A percentile compares a stretch with the other conserved stretches of the same genome.
Conservation (phyloP, 2,888 invertebrate genomes). For the Drosophila dives region DNA sequence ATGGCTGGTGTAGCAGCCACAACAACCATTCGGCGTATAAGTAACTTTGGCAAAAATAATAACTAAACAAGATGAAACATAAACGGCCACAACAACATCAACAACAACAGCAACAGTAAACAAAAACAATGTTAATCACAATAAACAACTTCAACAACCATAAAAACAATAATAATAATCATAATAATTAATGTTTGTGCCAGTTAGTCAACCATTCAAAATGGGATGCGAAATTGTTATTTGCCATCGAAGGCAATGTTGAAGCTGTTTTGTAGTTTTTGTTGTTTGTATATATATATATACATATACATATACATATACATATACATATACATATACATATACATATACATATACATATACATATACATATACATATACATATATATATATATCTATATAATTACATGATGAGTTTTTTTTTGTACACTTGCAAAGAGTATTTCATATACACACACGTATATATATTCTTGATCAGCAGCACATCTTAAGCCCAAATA, state of each 20-base stretch:
- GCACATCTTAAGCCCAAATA: too few species aligned
- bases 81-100: neutral
- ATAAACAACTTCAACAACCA: neutral
- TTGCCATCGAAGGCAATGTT: neutral
- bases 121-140: neutral
- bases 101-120: neutral
- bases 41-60: slow-evolving; percentile 18
- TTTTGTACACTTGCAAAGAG: neutral
- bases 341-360: neutral
- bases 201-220: slow-evolving; percentile 14
- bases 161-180: neutral
- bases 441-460: neutral
- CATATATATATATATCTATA: neutral
- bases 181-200: neutral
- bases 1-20: neutral
- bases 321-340: neutral
- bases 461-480: neutral
- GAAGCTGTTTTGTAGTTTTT: slow-evolving; percentile 1
- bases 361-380: slow-evolving; percentile 3
- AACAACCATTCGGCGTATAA: slow-evolving; percentile 23
- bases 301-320: neutral
- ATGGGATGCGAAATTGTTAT: slow-evolving; percentile 28
- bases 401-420: neutral
- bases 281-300: too few species aligned
- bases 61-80: slow-evolving; percentile 10